These are phyloP conservation scores for Harpagoxenus sublaevis DNA, from an alignment of 2,888 invertebrate species.

Conservation along the genomic window DNA sequence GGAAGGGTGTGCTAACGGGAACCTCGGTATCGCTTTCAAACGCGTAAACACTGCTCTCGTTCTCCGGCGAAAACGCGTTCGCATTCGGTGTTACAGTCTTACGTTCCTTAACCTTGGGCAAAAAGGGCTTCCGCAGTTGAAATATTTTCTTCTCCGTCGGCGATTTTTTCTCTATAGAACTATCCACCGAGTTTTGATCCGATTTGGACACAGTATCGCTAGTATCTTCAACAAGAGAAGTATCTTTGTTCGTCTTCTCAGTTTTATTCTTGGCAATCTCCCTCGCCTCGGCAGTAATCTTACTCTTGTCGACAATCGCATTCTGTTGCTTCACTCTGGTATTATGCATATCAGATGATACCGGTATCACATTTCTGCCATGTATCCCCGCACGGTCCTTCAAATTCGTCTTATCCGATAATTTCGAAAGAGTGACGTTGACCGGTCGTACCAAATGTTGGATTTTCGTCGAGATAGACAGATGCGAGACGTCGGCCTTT, in stretches of 20 bases:
- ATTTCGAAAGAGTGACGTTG: constrained; percentile 84
- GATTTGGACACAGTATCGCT: constrained; percentile 78
- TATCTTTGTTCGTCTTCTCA: constrained; percentile 80
- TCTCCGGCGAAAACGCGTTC: constrained; percentile 90
- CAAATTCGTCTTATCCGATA: constrained; percentile 64
- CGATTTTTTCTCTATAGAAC: constrained; percentile 78
- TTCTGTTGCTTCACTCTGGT: constrained; percentile 54
- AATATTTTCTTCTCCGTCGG: constrained; percentile 81
- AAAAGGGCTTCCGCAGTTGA: constrained; percentile 88
- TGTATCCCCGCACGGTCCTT: constrained; percentile 60
- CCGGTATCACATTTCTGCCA: constrained; percentile 45
- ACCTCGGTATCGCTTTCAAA: constrained; percentile 90
- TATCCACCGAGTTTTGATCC: constrained; percentile 77
- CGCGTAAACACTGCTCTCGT: constrained; percentile 91
- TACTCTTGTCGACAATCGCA: constrained; percentile 43
- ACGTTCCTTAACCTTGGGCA: constrained; percentile 88
- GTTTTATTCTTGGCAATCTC: constrained; percentile 65
- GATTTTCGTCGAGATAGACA: constrained; percentile 84
- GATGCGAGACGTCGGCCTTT: constrained; percentile 78
- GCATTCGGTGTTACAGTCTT: constrained; percentile 86
- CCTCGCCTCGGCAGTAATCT: constrained; percentile 43
- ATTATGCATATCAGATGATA: constrained; percentile 13
- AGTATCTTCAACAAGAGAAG: constrained; percentile 72
- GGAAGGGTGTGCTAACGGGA: constrained; percentile 88
- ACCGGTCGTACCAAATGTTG: constrained; percentile 85